These are phyloP conservation scores for Neoaliturus tenellus DNA, from an alignment of 2,888 invertebrate species.

Conservation along the genomic window DNA sequence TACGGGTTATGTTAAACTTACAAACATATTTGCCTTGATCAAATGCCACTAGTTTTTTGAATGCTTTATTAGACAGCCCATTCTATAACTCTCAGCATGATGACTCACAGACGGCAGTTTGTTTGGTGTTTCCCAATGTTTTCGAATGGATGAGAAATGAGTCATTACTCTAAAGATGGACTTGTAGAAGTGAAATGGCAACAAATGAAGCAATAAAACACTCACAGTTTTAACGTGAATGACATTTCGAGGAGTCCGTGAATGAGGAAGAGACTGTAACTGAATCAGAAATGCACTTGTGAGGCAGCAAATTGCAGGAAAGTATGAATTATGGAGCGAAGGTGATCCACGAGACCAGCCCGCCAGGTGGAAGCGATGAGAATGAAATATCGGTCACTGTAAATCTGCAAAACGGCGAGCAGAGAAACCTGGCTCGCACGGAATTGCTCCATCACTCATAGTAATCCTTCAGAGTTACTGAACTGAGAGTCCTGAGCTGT, in stretches of 20 bases:
- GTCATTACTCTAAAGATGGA: no score
- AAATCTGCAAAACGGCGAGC: slow-evolving; percentile 7
- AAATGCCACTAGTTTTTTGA: not conserved
- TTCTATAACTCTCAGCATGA: not conserved
- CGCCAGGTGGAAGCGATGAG: not conserved
- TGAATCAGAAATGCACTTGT: not conserved
- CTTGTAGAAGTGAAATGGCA: no score
- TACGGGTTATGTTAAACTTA: no score
- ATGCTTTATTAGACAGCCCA: not conserved
- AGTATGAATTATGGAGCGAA: slow-evolving; percentile 2
- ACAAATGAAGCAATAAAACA: no score
- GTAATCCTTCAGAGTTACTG: no score
- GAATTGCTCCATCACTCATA: not conserved
- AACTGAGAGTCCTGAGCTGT: not conserved
- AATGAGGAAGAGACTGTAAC: not conserved
- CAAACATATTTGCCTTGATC: not conserved
- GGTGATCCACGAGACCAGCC: not conserved
- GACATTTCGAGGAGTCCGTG: not conserved
- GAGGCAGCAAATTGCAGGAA: not conserved
- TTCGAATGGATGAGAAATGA: no score
- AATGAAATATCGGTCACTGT: not conserved
- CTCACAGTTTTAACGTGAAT: no score
- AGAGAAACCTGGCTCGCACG: not conserved
- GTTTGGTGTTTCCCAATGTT: no score
- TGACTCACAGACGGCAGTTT: no score